Conservation (phyloP, 1,140 invertebrate species). For the Archegozetes longisetosus region DNA sequence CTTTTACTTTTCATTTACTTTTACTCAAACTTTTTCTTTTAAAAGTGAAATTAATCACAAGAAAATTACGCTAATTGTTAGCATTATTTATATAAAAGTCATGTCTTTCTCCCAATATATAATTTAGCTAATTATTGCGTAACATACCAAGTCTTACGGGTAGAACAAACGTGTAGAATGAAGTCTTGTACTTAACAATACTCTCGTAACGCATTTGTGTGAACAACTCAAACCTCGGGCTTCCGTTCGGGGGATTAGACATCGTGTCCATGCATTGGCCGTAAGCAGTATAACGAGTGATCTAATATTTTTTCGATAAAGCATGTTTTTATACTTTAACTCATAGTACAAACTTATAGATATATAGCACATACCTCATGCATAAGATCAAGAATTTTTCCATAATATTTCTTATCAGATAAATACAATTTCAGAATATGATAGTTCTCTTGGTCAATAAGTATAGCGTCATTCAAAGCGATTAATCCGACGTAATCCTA, state of each 20-base stretch:
- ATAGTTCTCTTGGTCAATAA: conserved; percentile 61
- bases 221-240: conserved; percentile 40
- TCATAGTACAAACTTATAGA: not conserved
- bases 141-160: conserved; percentile 52
- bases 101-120: too few relatives aligned
- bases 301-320: conserved; percentile 17
- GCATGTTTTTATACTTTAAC: not conserved
- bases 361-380: conserved; percentile 36
- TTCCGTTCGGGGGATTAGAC: conserved; percentile 40
- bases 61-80: too few relatives aligned
- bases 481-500: conserved; percentile 52
- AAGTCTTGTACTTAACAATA: conserved; percentile 89
- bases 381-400: conserved; percentile 62
- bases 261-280: conserved; percentile 36
- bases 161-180: conserved; percentile 31
- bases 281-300: conserved; percentile 32
- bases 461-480: conserved; percentile 71
- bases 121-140: too few relatives aligned
- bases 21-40: too few relatives aligned
- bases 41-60: too few relatives aligned
- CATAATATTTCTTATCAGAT: conserved; percentile 54
- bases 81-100: too few relatives aligned
- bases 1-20: too few relatives aligned
- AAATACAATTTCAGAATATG: conserved; percentile 61
- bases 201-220: conserved; percentile 72